Percentiles rank a stretch among this genome's conserved stretches.
Evolutionary conservation across 1,140 invertebrate species (phyloP).

Genomic region (Nasonia longicornis): DNA sequence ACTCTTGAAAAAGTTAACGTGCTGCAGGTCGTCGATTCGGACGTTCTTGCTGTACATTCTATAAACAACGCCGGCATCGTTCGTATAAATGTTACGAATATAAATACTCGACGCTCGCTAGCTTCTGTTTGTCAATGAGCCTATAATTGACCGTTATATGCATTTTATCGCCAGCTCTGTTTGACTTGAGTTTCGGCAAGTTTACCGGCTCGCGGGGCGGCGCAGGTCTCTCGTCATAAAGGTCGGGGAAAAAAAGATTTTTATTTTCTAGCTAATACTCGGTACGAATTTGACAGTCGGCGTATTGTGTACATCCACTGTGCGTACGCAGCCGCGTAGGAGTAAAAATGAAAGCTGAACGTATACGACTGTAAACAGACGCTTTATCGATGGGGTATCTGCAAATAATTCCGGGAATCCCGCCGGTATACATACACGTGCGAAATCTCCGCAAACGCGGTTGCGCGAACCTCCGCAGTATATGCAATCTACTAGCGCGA

Average conservation of each 20-base stretch:
- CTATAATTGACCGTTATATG: constrained; percentile 14
- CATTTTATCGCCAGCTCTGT: constrained; percentile 1
- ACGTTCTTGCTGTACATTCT: background rate
- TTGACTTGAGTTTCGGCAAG: constrained; percentile 12
- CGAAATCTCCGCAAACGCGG: constrained; percentile 17
- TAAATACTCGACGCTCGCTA: background rate
- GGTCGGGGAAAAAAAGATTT: background rate
- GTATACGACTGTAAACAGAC: constrained; percentile 42
- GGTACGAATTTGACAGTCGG: constrained; percentile 8
- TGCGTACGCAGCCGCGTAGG: background rate
- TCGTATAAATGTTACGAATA: background rate
- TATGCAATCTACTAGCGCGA: background rate
- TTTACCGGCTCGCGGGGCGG: background rate
- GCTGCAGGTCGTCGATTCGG: background rate
- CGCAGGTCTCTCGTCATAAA: background rate
- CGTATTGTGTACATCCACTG: background rate
- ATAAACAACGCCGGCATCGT: background rate
- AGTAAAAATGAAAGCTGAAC: constrained; percentile 41
- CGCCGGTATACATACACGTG: background rate
- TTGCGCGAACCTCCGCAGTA: background rate
- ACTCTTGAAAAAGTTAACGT: background rate
- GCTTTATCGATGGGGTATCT: constrained; percentile 40
- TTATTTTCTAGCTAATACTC: constrained; percentile 29
- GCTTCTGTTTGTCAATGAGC: background rate
- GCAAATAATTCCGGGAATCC: constrained; percentile 36